These are phyloP conservation scores for Melitaea cinxia DNA, from an alignment of 1,140 invertebrate species.

Conservation along the genomic window DNA sequence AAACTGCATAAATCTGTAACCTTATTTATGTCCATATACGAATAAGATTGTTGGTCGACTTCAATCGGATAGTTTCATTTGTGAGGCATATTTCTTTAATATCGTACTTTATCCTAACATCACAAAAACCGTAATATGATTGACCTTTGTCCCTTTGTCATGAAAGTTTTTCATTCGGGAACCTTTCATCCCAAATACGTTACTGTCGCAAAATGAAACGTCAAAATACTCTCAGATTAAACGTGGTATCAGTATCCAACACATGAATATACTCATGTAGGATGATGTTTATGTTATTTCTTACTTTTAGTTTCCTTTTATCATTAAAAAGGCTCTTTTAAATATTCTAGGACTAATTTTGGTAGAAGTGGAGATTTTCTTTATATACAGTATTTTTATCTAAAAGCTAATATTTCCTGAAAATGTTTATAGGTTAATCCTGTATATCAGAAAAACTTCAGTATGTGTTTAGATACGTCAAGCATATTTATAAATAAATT, in stretches of 20 bases:
- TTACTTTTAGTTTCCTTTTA: too few species aligned
- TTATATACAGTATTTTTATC: too few species aligned
- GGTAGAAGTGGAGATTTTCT: too few species aligned
- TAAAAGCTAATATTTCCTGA: too few species aligned
- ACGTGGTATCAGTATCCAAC: background rate
- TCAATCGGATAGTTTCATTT: conserved; percentile 34
- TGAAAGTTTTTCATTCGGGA: conserved; percentile 25
- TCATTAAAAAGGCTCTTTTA: too few species aligned
- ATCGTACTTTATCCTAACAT: conserved; percentile 36
- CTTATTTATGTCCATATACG: conserved; percentile 39
- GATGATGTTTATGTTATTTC: too few species aligned
- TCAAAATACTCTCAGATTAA: conserved; percentile 13
- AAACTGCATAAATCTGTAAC: conserved; percentile 1
- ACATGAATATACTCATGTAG: background rate
- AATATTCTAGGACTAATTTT: too few species aligned
- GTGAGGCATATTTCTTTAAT: conserved; percentile 43
- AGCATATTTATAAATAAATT: too few species aligned
- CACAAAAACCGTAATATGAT: conserved; percentile 42
- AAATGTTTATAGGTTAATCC: too few species aligned
- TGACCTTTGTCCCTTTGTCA: conserved; percentile 48
- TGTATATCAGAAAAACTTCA: too few species aligned
- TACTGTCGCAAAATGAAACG: conserved; percentile 30
- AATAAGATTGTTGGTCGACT: conserved; percentile 17
- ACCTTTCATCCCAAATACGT: conserved; percentile 34
- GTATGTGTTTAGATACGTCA: too few species aligned